Evolutionary conservation across 2,797 vertebrate species (phyloP), one percentile per base, ranked within the genome.

Genomic region (Falco novaeseelandiae): DNA sequence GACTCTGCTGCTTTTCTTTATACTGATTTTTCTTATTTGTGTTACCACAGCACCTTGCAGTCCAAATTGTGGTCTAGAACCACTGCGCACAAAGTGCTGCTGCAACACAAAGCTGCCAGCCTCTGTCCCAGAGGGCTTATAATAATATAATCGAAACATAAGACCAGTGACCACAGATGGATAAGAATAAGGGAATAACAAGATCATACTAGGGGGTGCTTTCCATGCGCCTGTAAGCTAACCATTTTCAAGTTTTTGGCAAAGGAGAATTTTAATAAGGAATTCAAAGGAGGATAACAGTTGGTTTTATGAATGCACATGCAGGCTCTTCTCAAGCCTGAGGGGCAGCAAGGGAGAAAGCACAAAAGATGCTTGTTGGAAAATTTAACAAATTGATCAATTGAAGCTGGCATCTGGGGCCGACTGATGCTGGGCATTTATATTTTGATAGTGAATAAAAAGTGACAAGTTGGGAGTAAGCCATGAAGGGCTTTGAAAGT

Each of bases 281-380:
- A 83, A 93, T 95, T 95, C 92, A 96, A 93, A 92, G 86, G 86
- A 90, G 78, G 83, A 94, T 96, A 97, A 94, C 78, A 95, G 96
- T 96, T 96, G 93, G 83, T 87, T 96, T 97, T 97, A 94, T 96
- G 95, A 96, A 96, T 97, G 95, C 92, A 83, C 88, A 93, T 51
- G 91, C 88, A 94, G 91, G 74, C 90, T 96, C 86, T 92, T 96
- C 96, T 94, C 81, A 80, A 96, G 95, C 94, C 93, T 92, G 95
- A 97, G 96, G 94, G 96, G 92, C 91, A 94, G 86, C 90, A 80
- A 95, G 94, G 93, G 90, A 97, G 85, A 97, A 96, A 94, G 96
- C 96, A 97, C 95, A 96, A 96, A 97, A 97, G 97, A 91, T 97
- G 93, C 91, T 96, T 96, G 96, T 97, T 97, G 95, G 96, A 90